phyloP scores from a whole-genome alignment of 2,888 invertebrate genomes.

The Drosophila cognata region DNA sequence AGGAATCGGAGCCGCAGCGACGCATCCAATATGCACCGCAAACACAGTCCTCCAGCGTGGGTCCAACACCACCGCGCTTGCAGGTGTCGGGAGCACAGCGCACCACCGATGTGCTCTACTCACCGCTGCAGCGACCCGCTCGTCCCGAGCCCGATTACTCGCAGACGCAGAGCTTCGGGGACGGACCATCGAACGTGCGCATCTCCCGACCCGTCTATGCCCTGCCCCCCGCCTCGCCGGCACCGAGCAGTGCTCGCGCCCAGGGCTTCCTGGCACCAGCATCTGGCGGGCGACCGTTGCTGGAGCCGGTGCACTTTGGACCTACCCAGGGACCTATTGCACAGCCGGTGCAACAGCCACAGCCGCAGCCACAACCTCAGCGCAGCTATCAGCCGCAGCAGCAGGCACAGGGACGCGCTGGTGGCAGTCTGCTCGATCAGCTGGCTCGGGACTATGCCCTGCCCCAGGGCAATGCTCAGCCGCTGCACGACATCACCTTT shows the following conservation, averaged over 20 bases:
- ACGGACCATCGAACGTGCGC: conserved; percentile 82
- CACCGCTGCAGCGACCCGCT: conserved; percentile 81
- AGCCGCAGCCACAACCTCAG: conserved; percentile 60
- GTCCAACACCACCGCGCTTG: conserved; percentile 80
- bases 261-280: conserved; percentile 82
- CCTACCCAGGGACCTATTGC: conserved; percentile 65
- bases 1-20: conserved; percentile 79
- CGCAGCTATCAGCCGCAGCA: conserved; percentile 75
- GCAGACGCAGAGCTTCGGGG: conserved; percentile 82
- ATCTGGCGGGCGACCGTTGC: conserved; percentile 81
- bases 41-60: conserved; percentile 56
- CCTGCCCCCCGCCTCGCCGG: conserved; percentile 78
- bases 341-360: conserved; percentile 75
- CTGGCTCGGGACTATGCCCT: conserved; percentile 92
- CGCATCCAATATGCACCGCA: conserved; percentile 79
- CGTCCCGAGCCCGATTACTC: conserved; percentile 84
- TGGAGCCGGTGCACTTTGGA: conserved; percentile 78
- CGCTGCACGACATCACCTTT: conserved; percentile 93
- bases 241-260: conserved; percentile 80
- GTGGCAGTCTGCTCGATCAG: conserved; percentile 89
- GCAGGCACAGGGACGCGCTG: conserved; percentile 74
- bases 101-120: conserved; percentile 83
- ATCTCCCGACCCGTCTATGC: conserved; percentile 83
- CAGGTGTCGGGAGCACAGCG: conserved; percentile 84
- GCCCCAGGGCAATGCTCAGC: conserved; percentile 89